These are phyloP conservation scores for Nasonia longicornis DNA, from an alignment of 1,140 invertebrate genomes.

Conservation along the genomic window DNA sequence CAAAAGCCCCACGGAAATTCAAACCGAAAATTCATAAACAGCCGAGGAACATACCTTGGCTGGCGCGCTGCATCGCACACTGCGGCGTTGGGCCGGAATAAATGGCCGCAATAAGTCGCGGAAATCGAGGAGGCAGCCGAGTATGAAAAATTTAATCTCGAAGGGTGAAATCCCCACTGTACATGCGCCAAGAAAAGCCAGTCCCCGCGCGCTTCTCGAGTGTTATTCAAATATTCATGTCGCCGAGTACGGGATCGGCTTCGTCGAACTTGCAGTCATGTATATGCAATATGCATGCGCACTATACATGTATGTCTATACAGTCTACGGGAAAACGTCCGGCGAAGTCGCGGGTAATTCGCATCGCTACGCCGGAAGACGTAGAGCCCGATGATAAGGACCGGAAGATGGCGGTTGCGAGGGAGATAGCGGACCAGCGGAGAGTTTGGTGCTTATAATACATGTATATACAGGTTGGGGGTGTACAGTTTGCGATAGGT, in stretches of 20 bases:
- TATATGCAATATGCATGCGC: too few species aligned
- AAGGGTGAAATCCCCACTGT: not conserved
- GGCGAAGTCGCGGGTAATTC: not conserved
- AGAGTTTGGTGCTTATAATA: not conserved
- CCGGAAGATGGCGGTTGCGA: not conserved
- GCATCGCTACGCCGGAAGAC: not conserved
- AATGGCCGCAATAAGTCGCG: conserved; percentile 1
- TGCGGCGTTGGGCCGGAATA: not conserved
- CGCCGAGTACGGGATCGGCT: not conserved
- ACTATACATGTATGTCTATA: not conserved
- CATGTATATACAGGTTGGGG: not conserved
- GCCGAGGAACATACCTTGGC: not conserved
- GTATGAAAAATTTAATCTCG: conserved; percentile 10
- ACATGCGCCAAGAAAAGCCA: not conserved
- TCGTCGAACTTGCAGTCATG: not conserved
- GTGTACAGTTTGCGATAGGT: not conserved
- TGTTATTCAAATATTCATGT: conserved; percentile 19
- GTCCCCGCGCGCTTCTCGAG: not conserved
- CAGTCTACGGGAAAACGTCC: not conserved
- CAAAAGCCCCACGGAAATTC: not conserved
- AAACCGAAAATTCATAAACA: conserved; percentile 25
- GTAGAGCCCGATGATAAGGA: not conserved
- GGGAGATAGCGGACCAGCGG: not conserved
- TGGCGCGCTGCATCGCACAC: not conserved
- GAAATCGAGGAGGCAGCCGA: not conserved